Conservation (phyloP, 2,113 vertebrate genomes). For the Apus apus region DNA sequence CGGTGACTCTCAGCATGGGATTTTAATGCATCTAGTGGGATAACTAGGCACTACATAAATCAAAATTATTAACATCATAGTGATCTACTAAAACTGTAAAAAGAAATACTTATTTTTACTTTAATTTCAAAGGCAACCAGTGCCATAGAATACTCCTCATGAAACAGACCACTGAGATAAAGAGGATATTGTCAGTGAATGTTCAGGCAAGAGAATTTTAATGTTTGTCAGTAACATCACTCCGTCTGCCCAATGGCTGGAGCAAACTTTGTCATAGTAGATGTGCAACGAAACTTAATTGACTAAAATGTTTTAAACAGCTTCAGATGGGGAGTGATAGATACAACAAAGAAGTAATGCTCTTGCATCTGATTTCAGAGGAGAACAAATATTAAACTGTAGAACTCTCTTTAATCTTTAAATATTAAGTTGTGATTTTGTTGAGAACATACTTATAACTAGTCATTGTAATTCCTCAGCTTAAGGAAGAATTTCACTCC, state of each 20-base stretch:
- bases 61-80: background rate
- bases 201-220: background rate
- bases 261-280: background rate
- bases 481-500: slow-evolving; percentile 1
- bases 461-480: background rate
- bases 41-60: background rate
- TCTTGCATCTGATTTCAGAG: background rate
- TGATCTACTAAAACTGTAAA: background rate
- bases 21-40: background rate
- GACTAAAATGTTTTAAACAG: background rate
- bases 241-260: background rate
- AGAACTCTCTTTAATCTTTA: background rate
- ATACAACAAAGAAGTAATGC: background rate
- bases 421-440: slow-evolving; percentile 35
- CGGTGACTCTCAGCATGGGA: background rate
- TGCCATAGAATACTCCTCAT: background rate
- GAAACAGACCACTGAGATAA: background rate
- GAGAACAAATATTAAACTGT: slow-evolving; percentile 3
- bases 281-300: background rate
- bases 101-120: background rate
- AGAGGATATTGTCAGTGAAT: background rate
- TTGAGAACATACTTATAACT: background rate
- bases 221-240: background rate
- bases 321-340: background rate
- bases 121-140: background rate